Conservation (phyloP, 2,888 invertebrate genomes). For the Athripsodes cinereus region DNA sequence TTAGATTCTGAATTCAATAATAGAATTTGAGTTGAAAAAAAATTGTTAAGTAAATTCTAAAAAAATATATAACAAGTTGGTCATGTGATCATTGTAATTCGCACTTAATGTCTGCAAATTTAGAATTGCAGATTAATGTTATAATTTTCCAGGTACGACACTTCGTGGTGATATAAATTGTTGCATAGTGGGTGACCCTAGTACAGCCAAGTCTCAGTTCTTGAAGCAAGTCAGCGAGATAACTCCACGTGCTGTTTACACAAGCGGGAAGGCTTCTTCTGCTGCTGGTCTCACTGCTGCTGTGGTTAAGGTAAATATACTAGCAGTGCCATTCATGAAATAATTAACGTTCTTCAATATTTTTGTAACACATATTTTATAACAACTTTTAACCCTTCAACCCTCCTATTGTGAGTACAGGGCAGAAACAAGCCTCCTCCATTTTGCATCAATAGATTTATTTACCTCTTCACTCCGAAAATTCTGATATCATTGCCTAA, state of each 20-base stretch:
- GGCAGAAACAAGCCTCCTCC: no score
- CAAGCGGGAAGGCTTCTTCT: conserved; percentile 96
- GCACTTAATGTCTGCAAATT: no score
- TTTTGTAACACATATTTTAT: no score
- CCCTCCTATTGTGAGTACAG: no score
- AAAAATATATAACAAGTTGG: background rate
- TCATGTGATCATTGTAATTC: background rate
- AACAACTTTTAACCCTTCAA: no score
- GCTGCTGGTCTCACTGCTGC: conserved; percentile 99
- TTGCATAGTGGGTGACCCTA: conserved; percentile 97
- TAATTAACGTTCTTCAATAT: no score
- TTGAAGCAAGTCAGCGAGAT: conserved; percentile 93
- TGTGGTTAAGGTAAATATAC: conserved; percentile 64
- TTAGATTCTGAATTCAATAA: no score
- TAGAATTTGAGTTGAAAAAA: no score
- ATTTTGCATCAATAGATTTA: no score
- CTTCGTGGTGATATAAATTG: conserved; percentile 96
- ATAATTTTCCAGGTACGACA: conserved; percentile 60
- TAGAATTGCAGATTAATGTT: no score
- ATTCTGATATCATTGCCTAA: no score
- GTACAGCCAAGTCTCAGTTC: conserved; percentile 97
- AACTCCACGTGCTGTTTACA: conserved; percentile 94
- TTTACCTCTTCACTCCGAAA: no score
- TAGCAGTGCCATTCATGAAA: background rate
- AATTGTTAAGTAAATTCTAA: background rate